Evolutionary conservation across 2,797 vertebrate species (phyloP).

Genomic region (Anomalospiza imberbis): DNA sequence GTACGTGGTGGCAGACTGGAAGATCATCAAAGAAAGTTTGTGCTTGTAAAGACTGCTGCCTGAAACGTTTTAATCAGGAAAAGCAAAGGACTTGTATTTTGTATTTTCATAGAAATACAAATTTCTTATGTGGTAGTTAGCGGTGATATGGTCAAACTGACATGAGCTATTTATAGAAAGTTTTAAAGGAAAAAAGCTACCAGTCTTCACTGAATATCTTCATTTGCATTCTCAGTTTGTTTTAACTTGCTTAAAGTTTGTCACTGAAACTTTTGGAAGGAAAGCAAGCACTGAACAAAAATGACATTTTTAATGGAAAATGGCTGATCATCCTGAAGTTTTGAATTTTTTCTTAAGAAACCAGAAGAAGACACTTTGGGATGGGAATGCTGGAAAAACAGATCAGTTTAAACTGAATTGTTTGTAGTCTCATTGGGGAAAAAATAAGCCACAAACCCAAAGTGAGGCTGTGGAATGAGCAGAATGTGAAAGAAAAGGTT

Average conservation of each 20-base stretch:
- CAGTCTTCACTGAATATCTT: background rate
- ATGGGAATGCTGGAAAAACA: background rate
- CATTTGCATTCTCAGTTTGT: background rate
- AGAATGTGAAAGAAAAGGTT: background rate
- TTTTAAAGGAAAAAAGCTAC: background rate
- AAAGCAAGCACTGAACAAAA: background rate
- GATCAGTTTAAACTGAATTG: background rate
- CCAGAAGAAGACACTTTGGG: background rate
- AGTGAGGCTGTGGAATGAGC: background rate
- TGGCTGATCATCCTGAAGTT: background rate
- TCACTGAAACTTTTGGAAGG: background rate
- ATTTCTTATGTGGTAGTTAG: background rate
- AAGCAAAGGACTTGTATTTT: background rate
- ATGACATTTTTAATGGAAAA: background rate
- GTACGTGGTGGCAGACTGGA: background rate
- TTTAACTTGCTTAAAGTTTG: background rate
- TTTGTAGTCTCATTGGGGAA: background rate
- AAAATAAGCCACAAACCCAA: accelerated
- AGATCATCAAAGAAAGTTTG: background rate
- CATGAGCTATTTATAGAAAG: background rate
- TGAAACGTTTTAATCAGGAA: background rate
- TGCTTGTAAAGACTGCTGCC: background rate
- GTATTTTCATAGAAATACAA: background rate
- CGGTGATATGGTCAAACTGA: background rate
- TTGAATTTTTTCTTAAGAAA: background rate